Evolutionary conservation across 1,140 invertebrate species (phyloP).

Genomic region (Calliphora vicina): DNA sequence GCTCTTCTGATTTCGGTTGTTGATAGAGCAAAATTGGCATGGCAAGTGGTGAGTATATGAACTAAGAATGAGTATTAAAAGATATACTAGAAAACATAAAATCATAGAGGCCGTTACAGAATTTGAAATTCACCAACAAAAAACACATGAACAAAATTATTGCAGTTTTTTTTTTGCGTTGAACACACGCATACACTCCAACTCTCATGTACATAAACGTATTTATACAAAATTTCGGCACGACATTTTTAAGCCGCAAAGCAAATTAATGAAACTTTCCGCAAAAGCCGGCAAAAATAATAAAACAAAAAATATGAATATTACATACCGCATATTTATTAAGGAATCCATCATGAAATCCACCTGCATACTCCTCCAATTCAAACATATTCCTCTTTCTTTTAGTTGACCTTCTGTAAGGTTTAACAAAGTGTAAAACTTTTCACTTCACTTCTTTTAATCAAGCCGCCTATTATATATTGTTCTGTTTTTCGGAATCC

Average conservation of each 20-base stretch:
- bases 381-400: conserved; percentile 54
- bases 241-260: not conserved
- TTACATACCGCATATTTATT: conserved; percentile 61
- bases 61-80: not conserved
- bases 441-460: not conserved
- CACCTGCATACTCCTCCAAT: conserved; percentile 59
- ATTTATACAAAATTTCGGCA: not conserved
- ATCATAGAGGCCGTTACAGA: conserved; percentile 3
- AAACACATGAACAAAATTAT: conserved; percentile 3
- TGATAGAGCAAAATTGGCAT: not conserved
- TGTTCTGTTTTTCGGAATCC: too few species aligned
- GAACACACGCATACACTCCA: not conserved
- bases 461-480: too few species aligned
- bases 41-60: not conserved
- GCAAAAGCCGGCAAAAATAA: conserved; percentile 11
- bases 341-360: conserved; percentile 60
- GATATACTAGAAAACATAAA: not conserved
- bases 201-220: not conserved
- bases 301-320: not conserved
- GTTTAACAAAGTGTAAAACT: too few species aligned
- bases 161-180: not conserved
- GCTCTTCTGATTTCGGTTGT: not conserved
- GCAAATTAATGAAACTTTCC: not conserved
- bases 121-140: conserved; percentile 1
- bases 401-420: not conserved